phyloP scores from a whole-genome alignment of 2,888 invertebrate species.

The Dyspetes luteomarginatus region DNA sequence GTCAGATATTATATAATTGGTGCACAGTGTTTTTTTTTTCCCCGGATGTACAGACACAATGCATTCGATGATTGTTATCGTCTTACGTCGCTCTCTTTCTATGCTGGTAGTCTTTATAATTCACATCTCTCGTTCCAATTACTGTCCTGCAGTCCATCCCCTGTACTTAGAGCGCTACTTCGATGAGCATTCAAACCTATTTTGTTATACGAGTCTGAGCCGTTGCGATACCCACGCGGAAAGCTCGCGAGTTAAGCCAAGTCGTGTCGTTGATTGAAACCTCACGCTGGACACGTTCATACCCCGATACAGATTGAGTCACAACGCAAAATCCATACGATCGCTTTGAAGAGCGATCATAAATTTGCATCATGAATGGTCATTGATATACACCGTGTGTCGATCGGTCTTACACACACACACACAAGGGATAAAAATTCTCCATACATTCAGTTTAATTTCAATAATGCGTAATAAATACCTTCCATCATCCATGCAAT shows the following conservation, averaged over 20 bases:
- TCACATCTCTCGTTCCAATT: too few species aligned
- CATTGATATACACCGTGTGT: constrained; percentile 51
- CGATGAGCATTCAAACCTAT: not conserved
- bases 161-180: not conserved
- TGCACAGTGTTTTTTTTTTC: too few species aligned
- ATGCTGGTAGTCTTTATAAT: too few species aligned
- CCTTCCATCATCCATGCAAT: constrained; percentile 37
- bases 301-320: constrained; percentile 37
- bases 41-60: too few species aligned
- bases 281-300: constrained; percentile 12
- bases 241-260: constrained; percentile 1
- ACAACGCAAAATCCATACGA: constrained; percentile 17
- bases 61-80: too few species aligned
- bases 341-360: constrained; percentile 43
- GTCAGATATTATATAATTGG: too few species aligned
- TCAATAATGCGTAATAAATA: constrained; percentile 26
- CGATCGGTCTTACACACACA: constrained; percentile 48
- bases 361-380: constrained; percentile 60
- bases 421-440: not conserved
- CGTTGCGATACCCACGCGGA: constrained; percentile 45
- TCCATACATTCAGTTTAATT: constrained; percentile 16
- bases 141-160: not conserved
- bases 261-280: constrained; percentile 44
- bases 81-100: too few species aligned
- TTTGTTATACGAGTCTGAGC: constrained; percentile 20